Evolutionary conservation across 2,888 invertebrate species (phyloP).

Genomic region (Nymphalis c-album): DNA sequence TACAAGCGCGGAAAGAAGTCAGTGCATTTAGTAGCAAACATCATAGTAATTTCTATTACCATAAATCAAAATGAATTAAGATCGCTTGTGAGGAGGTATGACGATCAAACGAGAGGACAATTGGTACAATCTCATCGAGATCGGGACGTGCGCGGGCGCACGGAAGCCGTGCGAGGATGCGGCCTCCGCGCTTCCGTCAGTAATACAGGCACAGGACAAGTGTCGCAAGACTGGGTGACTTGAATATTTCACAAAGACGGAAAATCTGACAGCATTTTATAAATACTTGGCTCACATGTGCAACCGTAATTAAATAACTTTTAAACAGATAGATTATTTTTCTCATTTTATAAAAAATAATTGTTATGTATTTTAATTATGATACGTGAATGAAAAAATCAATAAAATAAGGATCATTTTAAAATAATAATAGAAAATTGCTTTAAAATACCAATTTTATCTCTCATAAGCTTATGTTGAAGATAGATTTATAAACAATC

Average conservation of each 20-base stretch:
- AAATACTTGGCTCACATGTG: background rate
- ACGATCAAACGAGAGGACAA: constrained; percentile 10
- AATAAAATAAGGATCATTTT: no score
- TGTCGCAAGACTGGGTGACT: background rate
- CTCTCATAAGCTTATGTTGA: no score
- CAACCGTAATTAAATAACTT: background rate
- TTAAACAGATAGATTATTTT: no score
- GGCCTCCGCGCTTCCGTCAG: constrained; percentile 57
- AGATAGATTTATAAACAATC: no score
- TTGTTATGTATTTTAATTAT: no score
- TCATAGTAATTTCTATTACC: background rate
- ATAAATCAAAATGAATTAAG: background rate
- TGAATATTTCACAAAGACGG: no score
- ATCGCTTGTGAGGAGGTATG: background rate
- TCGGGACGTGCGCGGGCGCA: constrained; percentile 31
- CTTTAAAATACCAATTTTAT: no score
- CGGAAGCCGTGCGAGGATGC: constrained; percentile 54
- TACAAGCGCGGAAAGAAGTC: no score
- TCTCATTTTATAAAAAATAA: no score
- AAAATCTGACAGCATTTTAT: background rate
- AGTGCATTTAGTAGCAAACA: background rate
- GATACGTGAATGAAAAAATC: no score
- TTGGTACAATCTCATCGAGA: constrained; percentile 31
- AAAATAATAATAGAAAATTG: no score
- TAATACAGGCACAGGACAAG: constrained; percentile 14